phyloP scores from a whole-genome alignment of 2,888 invertebrate species.

The Germaria angustata region DNA sequence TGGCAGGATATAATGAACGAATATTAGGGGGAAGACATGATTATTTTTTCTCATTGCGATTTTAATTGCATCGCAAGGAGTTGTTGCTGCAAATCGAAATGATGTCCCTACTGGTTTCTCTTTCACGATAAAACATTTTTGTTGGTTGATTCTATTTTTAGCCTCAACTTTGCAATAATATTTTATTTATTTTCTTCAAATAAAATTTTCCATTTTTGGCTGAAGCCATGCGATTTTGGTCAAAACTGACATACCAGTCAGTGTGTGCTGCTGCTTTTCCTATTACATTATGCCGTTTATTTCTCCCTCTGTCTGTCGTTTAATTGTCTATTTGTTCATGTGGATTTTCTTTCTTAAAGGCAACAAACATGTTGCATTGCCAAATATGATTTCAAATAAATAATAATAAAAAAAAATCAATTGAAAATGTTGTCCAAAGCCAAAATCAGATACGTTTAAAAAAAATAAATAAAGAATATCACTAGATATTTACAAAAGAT shows the following conservation, averaged over 20 bases:
- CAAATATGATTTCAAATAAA: slow-evolving; percentile 52
- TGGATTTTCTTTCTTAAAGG: slow-evolving; percentile 6
- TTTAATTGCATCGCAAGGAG: not conserved
- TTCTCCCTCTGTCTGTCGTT: slow-evolving; percentile 1
- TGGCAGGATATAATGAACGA: too few species aligned
- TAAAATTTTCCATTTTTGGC: slow-evolving; percentile 19
- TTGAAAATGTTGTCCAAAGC: slow-evolving; percentile 53
- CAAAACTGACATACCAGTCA: slow-evolving; percentile 36
- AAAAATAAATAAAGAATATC: slow-evolving; percentile 33
- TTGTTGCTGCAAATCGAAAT: not conserved
- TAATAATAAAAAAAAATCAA: slow-evolving; percentile 22
- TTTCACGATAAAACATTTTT: not conserved
- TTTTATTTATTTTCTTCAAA: not conserved
- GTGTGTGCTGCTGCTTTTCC: slow-evolving; percentile 3
- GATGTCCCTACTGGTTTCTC: not conserved
- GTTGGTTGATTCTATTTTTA: slow-evolving; percentile 14
- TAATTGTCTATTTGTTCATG: not conserved
- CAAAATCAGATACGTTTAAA: slow-evolving; percentile 48
- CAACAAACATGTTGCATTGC: slow-evolving; percentile 15
- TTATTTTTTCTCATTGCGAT: too few species aligned
- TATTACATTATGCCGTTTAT: slow-evolving; percentile 18
- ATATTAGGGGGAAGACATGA: too few species aligned
- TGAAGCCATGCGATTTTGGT: slow-evolving; percentile 34
- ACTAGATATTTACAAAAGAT: slow-evolving; percentile 5
- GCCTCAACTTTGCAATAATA: not conserved